These are phyloP conservation scores for Microtus pennsylvanicus DNA, from an alignment of 2,113 vertebrate genomes.

Conservation along the genomic window DNA sequence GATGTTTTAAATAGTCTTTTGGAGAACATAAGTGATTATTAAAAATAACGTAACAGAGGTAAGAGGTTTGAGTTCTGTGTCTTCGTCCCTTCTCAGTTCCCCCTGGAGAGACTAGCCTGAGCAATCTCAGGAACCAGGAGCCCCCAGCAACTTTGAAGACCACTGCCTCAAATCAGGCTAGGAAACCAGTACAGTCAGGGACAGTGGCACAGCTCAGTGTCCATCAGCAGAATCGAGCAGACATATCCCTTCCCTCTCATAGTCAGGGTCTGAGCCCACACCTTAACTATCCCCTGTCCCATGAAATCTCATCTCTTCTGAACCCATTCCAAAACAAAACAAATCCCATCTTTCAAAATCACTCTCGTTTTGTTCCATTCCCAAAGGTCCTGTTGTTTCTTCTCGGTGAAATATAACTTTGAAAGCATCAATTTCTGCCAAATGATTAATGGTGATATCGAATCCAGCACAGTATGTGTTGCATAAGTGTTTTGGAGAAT, in stretches of 20 bases:
- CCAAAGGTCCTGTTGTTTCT: not conserved
- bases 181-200: not conserved
- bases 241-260: not conserved
- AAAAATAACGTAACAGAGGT: constrained; percentile 26
- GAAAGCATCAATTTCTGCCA: not conserved
- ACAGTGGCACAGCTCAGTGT: not conserved
- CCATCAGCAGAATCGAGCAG: not conserved
- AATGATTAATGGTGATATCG: not conserved
- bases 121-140: not conserved
- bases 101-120: not conserved
- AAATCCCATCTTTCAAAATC: constrained; percentile 1
- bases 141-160: not conserved
- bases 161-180: not conserved
- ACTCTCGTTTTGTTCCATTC: not conserved
- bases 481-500: constrained; percentile 28
- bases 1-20: constrained; percentile 20
- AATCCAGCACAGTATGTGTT: constrained; percentile 1
- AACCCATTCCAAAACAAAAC: not conserved
- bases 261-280: not conserved
- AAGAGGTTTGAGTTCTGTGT: constrained; percentile 25
- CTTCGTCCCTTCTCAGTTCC: not conserved
- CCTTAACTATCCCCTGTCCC: not conserved
- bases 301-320: not conserved
- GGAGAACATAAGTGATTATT: not conserved
- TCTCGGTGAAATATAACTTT: not conserved